Evolutionary conservation across 2,113 vertebrate species (phyloP).

Genomic region (Aegypius monachus): DNA sequence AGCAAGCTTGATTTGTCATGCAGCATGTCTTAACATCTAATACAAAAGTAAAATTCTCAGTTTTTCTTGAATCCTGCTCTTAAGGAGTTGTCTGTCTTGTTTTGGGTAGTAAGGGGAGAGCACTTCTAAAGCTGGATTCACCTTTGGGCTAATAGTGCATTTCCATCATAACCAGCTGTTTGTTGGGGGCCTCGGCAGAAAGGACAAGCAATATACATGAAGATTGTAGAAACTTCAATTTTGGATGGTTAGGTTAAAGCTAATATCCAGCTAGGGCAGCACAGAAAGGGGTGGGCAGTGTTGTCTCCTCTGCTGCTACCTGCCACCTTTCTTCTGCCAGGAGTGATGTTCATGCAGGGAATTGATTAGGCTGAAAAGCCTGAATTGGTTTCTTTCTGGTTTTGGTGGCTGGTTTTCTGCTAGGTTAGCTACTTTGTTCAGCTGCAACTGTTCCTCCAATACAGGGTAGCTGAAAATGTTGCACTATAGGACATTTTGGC

Average conservation of each 20-base stretch:
- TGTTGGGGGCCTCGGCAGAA: not conserved
- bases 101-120: not conserved
- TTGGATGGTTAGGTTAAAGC: not conserved
- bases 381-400: not conserved
- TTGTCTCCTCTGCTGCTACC: not conserved
- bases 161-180: not conserved
- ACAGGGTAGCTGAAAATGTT: not conserved
- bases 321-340: not conserved
- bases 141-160: not conserved
- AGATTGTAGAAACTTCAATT: not conserved
- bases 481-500: not conserved
- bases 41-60: not conserved
- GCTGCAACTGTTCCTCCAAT: fast-evolving
- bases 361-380: not conserved
- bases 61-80: not conserved
- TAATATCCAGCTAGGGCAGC: not conserved
- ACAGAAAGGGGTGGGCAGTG: not conserved
- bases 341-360: not conserved
- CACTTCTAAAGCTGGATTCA: not conserved
- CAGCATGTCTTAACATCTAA: not conserved
- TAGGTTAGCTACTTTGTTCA: not conserved
- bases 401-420: not conserved
- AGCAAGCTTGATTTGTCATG: not conserved
- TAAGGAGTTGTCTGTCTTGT: not conserved
- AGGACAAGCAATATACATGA: not conserved